phyloP scores from a whole-genome alignment of 2,113 vertebrate species.

The Antigone vipio region DNA sequence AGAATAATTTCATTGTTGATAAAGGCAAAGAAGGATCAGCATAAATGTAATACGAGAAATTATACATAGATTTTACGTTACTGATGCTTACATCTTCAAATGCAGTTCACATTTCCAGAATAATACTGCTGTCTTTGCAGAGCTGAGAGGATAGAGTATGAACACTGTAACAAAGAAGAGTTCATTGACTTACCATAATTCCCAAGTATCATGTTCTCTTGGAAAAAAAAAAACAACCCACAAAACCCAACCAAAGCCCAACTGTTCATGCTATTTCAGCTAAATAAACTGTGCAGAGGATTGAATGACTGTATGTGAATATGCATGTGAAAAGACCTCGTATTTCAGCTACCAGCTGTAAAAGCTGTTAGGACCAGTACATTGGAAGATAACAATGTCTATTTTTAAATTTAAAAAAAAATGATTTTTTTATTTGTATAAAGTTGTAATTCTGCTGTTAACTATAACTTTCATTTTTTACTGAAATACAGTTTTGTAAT shows the following conservation, averaged over 20 bases:
- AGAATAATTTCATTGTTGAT: constrained; percentile 25
- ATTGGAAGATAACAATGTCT: constrained; percentile 21
- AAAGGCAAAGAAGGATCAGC: constrained; percentile 8
- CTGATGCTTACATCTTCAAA: constrained; percentile 44
- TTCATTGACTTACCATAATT: neutral
- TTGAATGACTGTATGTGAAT: constrained; percentile 2
- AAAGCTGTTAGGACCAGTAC: constrained; percentile 42
- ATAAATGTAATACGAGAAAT: neutral
- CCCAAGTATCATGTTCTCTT: neutral
- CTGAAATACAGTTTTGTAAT: constrained; percentile 74
- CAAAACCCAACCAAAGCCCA: neutral
- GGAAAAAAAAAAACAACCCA: neutral
- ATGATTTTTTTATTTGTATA: constrained; percentile 69
- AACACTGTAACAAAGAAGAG: neutral
- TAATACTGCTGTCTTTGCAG: constrained; percentile 8
- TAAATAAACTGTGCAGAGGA: constrained; percentile 17
- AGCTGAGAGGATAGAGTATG: neutral
- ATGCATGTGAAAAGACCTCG: constrained; percentile 28
- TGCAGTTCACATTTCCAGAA: constrained; percentile 51
- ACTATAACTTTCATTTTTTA: constrained; percentile 71
- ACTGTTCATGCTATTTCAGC: constrained; percentile 12
- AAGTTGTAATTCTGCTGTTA: constrained; percentile 75
- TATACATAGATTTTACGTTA: constrained; percentile 23
- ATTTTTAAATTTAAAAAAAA: constrained; percentile 51
- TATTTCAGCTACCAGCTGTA: constrained; percentile 42